Percentiles rank a stretch among this genome's conserved stretches.
Conservation (phyloP, 2,888 invertebrate genomes). For the Erynnis tages region DNA sequence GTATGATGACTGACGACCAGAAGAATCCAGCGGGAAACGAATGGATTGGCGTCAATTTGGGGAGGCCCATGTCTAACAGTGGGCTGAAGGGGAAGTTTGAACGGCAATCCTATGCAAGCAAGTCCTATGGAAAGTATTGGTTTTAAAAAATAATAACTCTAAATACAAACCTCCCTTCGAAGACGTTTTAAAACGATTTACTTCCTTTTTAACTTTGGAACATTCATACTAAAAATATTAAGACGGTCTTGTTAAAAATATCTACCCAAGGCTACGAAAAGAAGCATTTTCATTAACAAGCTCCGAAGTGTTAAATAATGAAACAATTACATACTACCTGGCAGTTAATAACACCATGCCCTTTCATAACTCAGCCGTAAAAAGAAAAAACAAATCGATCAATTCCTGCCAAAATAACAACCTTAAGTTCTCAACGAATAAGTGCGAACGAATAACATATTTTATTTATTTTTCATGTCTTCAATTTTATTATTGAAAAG, state of each 20-base stretch:
- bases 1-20: too few species aligned
- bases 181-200: too few species aligned
- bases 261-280: slow-evolving; percentile 11
- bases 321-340: slow-evolving; percentile 35
- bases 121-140: too few species aligned
- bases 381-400: slow-evolving; percentile 46
- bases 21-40: too few species aligned
- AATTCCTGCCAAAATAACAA: slow-evolving; percentile 47
- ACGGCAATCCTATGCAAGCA: too few species aligned
- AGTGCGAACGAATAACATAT: slow-evolving; percentile 45
- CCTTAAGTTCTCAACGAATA: slow-evolving; percentile 32
- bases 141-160: too few species aligned
- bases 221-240: slow-evolving; percentile 1
- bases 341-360: slow-evolving; percentile 39
- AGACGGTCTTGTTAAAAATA: slow-evolving; percentile 1
- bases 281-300: slow-evolving; percentile 44
- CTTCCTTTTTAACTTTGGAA: not conserved
- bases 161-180: not conserved
- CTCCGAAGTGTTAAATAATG: slow-evolving; percentile 39
- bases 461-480: slow-evolving; percentile 48
- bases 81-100: too few species aligned
- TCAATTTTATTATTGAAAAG: slow-evolving; percentile 46
- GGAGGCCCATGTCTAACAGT: too few species aligned
- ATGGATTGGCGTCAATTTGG: too few species aligned
- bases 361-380: slow-evolving; percentile 38